Conservation (phyloP, 2,888 invertebrate species). For the Oligia latruncula region DNA sequence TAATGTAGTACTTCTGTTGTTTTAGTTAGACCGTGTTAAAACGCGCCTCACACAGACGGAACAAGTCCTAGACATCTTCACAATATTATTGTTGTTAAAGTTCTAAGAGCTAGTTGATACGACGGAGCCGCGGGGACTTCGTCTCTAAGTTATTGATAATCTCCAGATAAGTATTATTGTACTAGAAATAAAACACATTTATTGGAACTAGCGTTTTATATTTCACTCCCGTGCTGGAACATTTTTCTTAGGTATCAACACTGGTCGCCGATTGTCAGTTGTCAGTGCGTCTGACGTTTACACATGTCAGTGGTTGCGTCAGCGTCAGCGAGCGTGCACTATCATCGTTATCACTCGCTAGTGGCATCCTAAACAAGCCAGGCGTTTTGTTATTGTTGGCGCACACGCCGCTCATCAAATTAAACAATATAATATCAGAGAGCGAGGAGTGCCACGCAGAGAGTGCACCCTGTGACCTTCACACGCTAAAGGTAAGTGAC, state of each 20-base stretch:
- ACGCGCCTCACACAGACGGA: conserved; percentile 1
- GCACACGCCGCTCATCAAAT: conserved; percentile 1
- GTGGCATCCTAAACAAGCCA: conserved; percentile 39
- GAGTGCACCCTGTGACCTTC: conserved; percentile 45
- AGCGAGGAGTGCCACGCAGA: conserved; percentile 19
- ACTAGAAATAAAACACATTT: conserved; percentile 85
- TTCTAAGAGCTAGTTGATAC: conserved; percentile 64
- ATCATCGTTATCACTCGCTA: conserved; percentile 54
- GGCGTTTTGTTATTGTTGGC: conserved; percentile 51
- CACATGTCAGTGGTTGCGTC: conserved; percentile 21
- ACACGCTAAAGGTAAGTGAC: conserved; percentile 77
- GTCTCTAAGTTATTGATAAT: conserved; percentile 72
- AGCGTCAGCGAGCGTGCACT: not conserved
- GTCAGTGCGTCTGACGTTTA: conserved; percentile 38
- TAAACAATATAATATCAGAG: not conserved
- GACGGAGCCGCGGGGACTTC: conserved; percentile 56
- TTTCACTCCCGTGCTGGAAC: not conserved
- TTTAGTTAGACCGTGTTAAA: conserved; percentile 2
- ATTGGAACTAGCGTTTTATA: conserved; percentile 74
- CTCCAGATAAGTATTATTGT: conserved; percentile 80
- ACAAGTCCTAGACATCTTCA: conserved; percentile 14
- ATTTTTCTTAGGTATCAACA: conserved; percentile 52
- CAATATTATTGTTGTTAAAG: conserved; percentile 61
- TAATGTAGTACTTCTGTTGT: conserved; percentile 17
- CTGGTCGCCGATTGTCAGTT: conserved; percentile 39